Evolutionary conservation across 2,113 vertebrate genomes (phyloP).

Genomic region (Tetraodon nigroviridis): DNA sequence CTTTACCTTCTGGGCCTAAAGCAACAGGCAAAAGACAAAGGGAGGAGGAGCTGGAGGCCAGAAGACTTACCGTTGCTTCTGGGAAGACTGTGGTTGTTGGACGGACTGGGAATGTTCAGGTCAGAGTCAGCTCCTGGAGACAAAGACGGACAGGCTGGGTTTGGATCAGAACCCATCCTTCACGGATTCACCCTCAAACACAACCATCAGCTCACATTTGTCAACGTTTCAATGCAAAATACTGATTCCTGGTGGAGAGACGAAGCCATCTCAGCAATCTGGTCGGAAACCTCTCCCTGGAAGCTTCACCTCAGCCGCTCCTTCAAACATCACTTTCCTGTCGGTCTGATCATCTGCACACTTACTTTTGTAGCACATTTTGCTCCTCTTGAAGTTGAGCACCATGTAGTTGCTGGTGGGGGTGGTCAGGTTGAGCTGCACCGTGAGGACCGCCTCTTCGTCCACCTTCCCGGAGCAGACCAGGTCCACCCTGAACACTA

Average conservation of each 20-base stretch:
- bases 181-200: neutral
- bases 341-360: neutral
- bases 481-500: slow-evolving; percentile 93
- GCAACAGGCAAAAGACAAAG: neutral
- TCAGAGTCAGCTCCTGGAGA: slow-evolving; percentile 56
- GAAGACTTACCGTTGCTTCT: slow-evolving; percentile 56
- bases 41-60: slow-evolving; percentile 20
- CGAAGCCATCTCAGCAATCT: too few species aligned
- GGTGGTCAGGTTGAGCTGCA: slow-evolving; percentile 94
- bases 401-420: slow-evolving; percentile 96
- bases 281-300: too few species aligned
- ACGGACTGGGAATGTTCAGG: slow-evolving; percentile 40
- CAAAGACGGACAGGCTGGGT: neutral
- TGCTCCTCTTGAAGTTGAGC: slow-evolving; percentile 98
- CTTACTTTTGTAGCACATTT: slow-evolving; percentile 98
- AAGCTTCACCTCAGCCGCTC: neutral
- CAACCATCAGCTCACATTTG: too few species aligned
- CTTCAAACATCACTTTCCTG: neutral
- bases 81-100: slow-evolving; percentile 53
- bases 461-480: slow-evolving; percentile 92
- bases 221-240: neutral
- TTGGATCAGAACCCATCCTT: neutral
- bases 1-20: neutral
- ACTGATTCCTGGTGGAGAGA: too few species aligned
- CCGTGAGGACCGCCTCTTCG: slow-evolving; percentile 86